Evolutionary conservation across 2,113 vertebrate genomes (phyloP), one percentile per base, ranked within the genome.

Genomic region (Choloepus hoffmanni): DNA sequence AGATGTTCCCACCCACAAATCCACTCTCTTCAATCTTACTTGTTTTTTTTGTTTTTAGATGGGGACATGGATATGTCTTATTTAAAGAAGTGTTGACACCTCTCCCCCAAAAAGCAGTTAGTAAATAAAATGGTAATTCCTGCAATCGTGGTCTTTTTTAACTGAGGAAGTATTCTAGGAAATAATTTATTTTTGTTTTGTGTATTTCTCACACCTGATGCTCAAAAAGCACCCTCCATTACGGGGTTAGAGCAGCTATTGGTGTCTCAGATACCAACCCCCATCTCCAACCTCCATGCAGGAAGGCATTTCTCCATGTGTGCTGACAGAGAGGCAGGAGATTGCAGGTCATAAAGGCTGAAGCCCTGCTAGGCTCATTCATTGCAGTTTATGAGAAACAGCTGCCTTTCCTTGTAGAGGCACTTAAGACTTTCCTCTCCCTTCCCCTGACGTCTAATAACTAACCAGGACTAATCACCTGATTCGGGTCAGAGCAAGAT

Each of bases 401-500:
- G 77, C 4, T 45, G 58, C 21, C 72, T 89, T 40, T 85, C 88
- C 23, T 86, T 26, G 65, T 50, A 40, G 23, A 60, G n/a, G 23
- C 77, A 74, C 65, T 55, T 45, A 45, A 93, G 55, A 14, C 77
- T 97, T 94, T 60, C 6, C 2, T 15, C 2, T 63, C 45, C 0
- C 12, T 65, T 84, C 74, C 89, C 89, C 26, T 62, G 36, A 77
- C 81, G 55, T 10, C 30, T 55, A 74, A 70, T 89, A 92, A 92
- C 63, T 74, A 19, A n/a, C 40, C 21, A 23, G 72, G 72, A 13
- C 85, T 72, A 85, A 93, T 95, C 4, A 24, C 50, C 60, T 94
- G 95, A 85, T 94, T 96, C 87, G 55, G 43, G 65, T 95, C 85
- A 82, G 85, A 97, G 60, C 12, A 95, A 63, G 62, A n/a, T 18